Conservation (phyloP, 2,797 vertebrate species). For the Chanos chanos region DNA sequence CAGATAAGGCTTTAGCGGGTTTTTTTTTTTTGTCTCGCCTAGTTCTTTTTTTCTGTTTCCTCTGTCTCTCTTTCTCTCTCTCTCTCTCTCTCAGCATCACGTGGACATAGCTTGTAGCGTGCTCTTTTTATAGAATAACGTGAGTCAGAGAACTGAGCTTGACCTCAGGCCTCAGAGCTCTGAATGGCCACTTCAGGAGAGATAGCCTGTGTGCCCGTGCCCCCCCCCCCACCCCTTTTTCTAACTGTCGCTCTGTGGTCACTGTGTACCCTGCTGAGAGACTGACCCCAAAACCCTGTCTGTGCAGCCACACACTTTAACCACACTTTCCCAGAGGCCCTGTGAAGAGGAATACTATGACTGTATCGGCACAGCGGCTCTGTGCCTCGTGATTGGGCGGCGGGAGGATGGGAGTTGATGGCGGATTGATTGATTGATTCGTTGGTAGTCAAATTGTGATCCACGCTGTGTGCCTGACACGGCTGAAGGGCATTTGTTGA, state of each 20-base stretch:
- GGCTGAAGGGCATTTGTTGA: conserved; percentile 34
- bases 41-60: neutral
- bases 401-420: too few relatives aligned
- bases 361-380: too few relatives aligned
- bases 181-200: conserved; percentile 7
- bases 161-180: too few relatives aligned
- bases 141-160: conserved; percentile 22
- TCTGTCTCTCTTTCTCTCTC: too few relatives aligned
- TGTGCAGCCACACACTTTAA: conserved; percentile 3
- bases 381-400: too few relatives aligned
- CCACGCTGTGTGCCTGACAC: neutral
- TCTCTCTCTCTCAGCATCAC: conserved; percentile 7
- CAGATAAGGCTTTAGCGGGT: conserved; percentile 3
- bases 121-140: conserved; percentile 13
- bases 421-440: too few relatives aligned
- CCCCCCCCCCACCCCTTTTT: neutral
- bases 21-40: neutral
- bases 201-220: neutral
- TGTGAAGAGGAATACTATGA: too few relatives aligned
- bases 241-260: conserved; percentile 23
- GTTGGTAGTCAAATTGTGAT: conserved; percentile 15
- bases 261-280: conserved; percentile 1
- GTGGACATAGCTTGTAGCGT: neutral
- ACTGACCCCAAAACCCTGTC: conserved; percentile 21
- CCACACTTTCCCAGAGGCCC: too few relatives aligned